phyloP scores from a whole-genome alignment of 1,140 invertebrate genomes.

The Papilio dardanus region DNA sequence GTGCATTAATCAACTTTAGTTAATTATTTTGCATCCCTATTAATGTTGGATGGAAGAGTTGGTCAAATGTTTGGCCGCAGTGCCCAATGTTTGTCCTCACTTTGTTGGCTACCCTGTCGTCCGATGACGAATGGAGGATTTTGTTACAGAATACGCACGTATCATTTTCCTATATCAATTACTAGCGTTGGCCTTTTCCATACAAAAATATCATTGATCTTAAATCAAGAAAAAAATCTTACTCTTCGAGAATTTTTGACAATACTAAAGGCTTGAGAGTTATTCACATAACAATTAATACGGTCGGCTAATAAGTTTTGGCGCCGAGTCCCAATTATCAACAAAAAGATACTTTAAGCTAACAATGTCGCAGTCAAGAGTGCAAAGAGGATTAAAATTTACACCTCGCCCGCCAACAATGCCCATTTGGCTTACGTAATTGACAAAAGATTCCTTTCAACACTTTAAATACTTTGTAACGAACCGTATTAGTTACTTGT shows the following conservation, averaged over 20 bases:
- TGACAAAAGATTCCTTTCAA: constrained; percentile 23
- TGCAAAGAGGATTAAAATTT: constrained; percentile 59
- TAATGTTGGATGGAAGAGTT: neutral
- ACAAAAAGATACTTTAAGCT: constrained; percentile 47
- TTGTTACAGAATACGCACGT: constrained; percentile 17
- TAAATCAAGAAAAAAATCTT: too few relatives aligned
- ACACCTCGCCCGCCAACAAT: constrained; percentile 49
- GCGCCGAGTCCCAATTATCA: constrained; percentile 46
- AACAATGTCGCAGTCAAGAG: constrained; percentile 46
- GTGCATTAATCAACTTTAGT: too few relatives aligned
- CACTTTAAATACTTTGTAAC: neutral
- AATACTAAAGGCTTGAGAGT: neutral
- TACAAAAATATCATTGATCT: neutral
- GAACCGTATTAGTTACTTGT: neutral
- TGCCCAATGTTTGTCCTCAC: constrained; percentile 12
- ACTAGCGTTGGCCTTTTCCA: neutral
- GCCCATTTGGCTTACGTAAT: constrained; percentile 16
- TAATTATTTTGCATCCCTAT: neutral
- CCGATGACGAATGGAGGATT: constrained; percentile 43
- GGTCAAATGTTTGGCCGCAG: neutral
- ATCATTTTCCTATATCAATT: constrained; percentile 32
- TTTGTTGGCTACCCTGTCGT: constrained; percentile 36
- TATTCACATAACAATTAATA: neutral
- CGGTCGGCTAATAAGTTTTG: constrained; percentile 4
- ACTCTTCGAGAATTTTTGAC: too few relatives aligned